phyloP scores from a whole-genome alignment of 2,888 invertebrate species.

The Scaptomyza caliginosa region DNA sequence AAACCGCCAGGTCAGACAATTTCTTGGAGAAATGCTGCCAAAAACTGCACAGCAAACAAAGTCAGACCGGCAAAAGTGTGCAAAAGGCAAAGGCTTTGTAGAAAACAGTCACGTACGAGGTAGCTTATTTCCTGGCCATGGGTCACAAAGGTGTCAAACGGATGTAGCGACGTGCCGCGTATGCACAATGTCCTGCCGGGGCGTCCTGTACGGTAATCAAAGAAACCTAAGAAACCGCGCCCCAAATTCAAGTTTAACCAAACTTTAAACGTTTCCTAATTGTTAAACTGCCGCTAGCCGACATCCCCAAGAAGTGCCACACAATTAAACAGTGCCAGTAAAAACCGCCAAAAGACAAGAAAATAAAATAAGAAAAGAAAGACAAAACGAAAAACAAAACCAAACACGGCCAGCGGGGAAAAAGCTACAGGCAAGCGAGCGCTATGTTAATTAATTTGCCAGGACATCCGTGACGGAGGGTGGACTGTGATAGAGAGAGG shows the following conservation, averaged over 20 bases:
- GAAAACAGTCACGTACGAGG: conserved; percentile 75
- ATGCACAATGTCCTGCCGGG: conserved; percentile 59
- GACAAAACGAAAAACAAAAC: conserved; percentile 3
- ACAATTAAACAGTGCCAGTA: conserved; percentile 64
- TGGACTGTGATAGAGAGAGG: background rate
- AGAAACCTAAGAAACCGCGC: conserved; percentile 44
- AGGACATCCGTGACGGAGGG: conserved; percentile 68
- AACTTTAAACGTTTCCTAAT: conserved; percentile 81
- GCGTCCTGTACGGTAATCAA: conserved; percentile 33
- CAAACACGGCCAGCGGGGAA: conserved; percentile 1
- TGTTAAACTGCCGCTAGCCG: conserved; percentile 70
- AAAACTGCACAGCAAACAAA: conserved; percentile 36
- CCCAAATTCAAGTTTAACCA: conserved; percentile 27
- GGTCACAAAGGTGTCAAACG: conserved; percentile 77
- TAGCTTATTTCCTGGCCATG: conserved; percentile 77
- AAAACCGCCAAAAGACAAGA: conserved; percentile 62
- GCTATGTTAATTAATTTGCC: conserved; percentile 81
- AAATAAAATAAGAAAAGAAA: conserved; percentile 26
- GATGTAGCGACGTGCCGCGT: conserved; percentile 77
- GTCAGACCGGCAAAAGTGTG: conserved; percentile 41
- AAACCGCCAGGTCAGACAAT: conserved; percentile 1
- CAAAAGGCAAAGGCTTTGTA: conserved; percentile 22
- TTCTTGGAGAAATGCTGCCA: conserved; percentile 31
- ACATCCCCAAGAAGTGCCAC: conserved; percentile 32
- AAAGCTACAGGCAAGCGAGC: conserved; percentile 53